Evolutionary conservation across 2,113 vertebrate genomes (phyloP), one percentile per base, ranked within the genome.

Genomic region (Grammomys dolichurus): DNA sequence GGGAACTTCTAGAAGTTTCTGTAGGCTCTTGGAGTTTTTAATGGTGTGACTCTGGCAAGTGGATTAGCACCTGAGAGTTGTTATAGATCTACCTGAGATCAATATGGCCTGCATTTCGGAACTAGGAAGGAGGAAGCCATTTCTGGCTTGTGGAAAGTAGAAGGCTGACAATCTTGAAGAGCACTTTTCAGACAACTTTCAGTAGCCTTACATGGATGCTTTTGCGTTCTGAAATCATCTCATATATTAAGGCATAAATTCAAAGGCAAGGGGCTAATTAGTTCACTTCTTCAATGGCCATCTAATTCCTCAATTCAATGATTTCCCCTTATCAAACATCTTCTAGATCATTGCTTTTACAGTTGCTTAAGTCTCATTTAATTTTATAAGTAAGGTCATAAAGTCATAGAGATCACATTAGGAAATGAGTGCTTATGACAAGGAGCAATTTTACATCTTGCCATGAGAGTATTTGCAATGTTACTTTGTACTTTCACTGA

Each of bases 301-400:
- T 67, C 58, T 92, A 77, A 89, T 76, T 92, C 72, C 3, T 4
- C 24, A 40, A 40, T 19, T 72, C 31, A 72, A 65, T 65, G 33
- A 63, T 94, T 89, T 94, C 17, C 46, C 43, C 20, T 92, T 20
- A 92, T 76, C 87, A 60, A 85, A 95, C 13, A 86, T 8, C 12
- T 48, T 5, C 12, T 72, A 48, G 28, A 48, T 86, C 43, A 87
- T 89, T 95, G 89, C 91, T 93, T 85, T 89, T 58, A 75, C 58
- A 89, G 14, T 80, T 90, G 56, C 58, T 86, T 80, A 92, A 89
- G 77, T 7, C 19, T 85, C 5, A 86, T 87, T 94, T 80, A 5
- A 51, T 84, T 96, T 84, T 54, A 73, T 75, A 58, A 82, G 7
- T 72, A 69, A 81, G 76, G 63, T 88, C 65, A 95, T 73, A 90